Base-by-base conservation (phyloP, 2,888 invertebrate genomes). In the Sipha maydis region DNA sequence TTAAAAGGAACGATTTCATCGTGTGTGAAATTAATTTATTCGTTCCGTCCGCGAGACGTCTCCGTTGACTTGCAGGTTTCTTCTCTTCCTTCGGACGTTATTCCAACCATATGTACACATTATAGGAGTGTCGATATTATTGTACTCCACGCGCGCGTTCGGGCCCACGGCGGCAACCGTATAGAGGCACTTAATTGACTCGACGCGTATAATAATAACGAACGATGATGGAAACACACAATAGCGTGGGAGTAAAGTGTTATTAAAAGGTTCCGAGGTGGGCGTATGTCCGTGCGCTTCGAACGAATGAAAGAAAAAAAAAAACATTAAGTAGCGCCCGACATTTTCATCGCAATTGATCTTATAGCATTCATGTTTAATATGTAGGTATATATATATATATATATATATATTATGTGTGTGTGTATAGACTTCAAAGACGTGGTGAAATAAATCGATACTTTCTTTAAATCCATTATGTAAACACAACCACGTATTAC, bases 1-100 rank as follows among this genome's bases (percentile, higher is more conserved):
- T 48, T 77, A 41, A 77, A 48, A 9, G 76, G 41, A 77, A 48
- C 76, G 41, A 48, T 77, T 41, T 28, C 17, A 17, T 3, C 41
- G n/a, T 17, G 21, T 19, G 14, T 8, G 61, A 61, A 25, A 61
- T 41, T 54, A 78, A 78, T 77, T 77, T 28, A 77, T 77, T 21
- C 48, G 8, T 79, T 79, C 56, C 79, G 25, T 11, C 41, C 21
- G 56, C 48, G 11, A 31, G 56, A 79, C 79, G 31, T 79, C 34
- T 79, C 38, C 17, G 82, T 82, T 69, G 82, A 69, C 82, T 82
- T 48, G 82, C 82, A 69, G 82, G 69, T 82, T 82, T 82, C 69
- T 21, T 48, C 28, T 48, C 41, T 69, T 28, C 28, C 21, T 14
- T n/a, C n/a, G 34, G n/a, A 48, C 48, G 48, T 14, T 48, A 14